These are phyloP conservation scores for Triplophysa tibetana DNA, from an alignment of 2,113 vertebrate genomes.

Conservation along the genomic window DNA sequence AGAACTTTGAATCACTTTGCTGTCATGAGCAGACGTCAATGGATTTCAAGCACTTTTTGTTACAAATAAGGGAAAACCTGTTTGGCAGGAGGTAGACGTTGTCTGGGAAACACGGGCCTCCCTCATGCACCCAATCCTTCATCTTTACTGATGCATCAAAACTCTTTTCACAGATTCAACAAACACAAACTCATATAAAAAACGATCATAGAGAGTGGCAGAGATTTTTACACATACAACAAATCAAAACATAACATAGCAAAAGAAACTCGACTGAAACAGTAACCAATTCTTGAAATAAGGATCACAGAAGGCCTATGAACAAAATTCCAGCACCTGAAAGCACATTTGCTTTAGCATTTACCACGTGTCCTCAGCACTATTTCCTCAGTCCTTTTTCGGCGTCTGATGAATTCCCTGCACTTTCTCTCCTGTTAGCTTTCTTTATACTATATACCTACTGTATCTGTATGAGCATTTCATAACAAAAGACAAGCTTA, in stretches of 20 bases:
- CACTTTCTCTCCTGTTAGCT: conserved; percentile 5
- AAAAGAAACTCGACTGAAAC: neutral
- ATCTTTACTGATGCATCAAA: conserved; percentile 40
- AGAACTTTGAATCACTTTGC: conserved; percentile 33
- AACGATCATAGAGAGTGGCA: neutral
- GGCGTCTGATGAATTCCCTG: neutral
- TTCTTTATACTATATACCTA: conserved; percentile 52
- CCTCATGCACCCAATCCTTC: conserved; percentile 26
- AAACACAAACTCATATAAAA: conserved; percentile 12
- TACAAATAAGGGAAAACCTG: conserved; percentile 49
- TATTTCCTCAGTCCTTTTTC: neutral
- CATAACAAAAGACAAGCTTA: conserved; percentile 38
- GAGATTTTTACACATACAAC: neutral
- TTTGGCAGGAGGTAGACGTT: conserved; percentile 54
- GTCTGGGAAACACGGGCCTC: conserved; percentile 51
- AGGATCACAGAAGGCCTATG: too few species aligned
- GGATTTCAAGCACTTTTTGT: conserved; percentile 52
- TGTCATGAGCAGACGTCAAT: conserved; percentile 49
- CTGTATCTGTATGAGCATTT: conserved; percentile 34
- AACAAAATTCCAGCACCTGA: too few species aligned
- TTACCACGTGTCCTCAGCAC: neutral
- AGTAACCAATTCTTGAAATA: too few species aligned
- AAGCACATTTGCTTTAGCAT: neutral
- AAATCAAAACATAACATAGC: neutral
- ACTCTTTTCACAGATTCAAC: conserved; percentile 25